phyloP scores from a whole-genome alignment of 2,797 vertebrate species.

The Mareca penelope region DNA sequence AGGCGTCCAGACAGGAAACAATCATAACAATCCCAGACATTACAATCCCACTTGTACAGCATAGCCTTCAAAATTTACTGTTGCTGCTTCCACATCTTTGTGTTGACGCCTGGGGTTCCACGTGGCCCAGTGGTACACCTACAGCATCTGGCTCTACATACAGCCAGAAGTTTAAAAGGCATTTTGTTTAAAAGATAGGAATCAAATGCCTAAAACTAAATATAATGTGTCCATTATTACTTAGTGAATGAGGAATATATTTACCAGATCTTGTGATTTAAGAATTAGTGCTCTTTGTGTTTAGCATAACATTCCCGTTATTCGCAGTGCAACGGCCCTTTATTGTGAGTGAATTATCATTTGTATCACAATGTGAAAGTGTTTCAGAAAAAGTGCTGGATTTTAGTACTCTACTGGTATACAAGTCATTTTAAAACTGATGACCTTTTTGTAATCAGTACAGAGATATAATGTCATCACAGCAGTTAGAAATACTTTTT shows the following conservation, averaged over 20 bases:
- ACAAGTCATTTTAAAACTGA: not conserved
- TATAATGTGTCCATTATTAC: constrained; percentile 11
- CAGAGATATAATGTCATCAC: not conserved
- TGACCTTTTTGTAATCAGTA: not conserved
- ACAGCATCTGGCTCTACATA: not conserved
- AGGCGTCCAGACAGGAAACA: too few relatives aligned
- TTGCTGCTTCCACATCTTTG: not conserved
- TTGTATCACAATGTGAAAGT: not conserved
- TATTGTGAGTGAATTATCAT: not conserved
- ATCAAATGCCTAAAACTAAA: not conserved
- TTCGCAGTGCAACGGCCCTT: not conserved
- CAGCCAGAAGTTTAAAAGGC: not conserved
- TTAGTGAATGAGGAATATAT: constrained; percentile 35
- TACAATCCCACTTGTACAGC: not conserved
- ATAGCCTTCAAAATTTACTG: not conserved
- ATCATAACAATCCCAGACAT: too few relatives aligned
- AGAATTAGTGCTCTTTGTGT: constrained; percentile 8
- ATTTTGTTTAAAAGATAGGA: constrained; percentile 15
- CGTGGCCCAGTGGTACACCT: not conserved
- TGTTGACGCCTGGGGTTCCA: not conserved
- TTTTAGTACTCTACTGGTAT: not conserved
- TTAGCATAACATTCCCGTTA: not conserved
- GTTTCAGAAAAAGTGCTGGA: not conserved
- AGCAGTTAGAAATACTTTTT: not conserved
- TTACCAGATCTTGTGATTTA: constrained; percentile 48